Percentiles rank a stretch among this genome's conserved stretches.
phyloP scores from a whole-genome alignment of 1,140 invertebrate genomes.

The Hermetia illucens region DNA sequence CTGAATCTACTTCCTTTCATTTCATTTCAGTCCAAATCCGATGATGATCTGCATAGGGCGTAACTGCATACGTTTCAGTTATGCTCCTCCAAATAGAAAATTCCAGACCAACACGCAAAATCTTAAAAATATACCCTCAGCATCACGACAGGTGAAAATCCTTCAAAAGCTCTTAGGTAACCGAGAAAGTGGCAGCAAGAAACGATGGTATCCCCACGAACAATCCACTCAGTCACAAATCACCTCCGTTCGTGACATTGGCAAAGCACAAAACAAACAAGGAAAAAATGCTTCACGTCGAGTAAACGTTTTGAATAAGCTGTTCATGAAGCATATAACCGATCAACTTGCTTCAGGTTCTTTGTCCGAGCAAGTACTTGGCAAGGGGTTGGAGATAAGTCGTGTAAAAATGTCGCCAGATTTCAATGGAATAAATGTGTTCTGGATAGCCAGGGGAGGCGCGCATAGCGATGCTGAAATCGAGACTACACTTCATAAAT shows the following conservation, averaged over 20 bases:
- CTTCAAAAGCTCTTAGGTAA: constrained; percentile 19
- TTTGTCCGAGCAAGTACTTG: constrained; percentile 39
- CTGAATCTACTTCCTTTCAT: no score
- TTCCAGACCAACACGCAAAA: no score
- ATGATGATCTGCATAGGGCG: no score
- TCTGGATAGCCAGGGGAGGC: constrained; percentile 43
- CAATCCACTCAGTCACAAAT: not conserved
- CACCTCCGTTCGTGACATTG: constrained; percentile 7
- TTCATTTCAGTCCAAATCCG: no score
- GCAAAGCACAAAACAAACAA: constrained; percentile 13
- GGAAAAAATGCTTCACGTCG: constrained; percentile 34
- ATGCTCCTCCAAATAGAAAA: no score
- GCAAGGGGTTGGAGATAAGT: constrained; percentile 49
- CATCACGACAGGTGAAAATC: constrained; percentile 17
- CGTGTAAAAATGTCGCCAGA: constrained; percentile 46
- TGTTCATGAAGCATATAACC: constrained; percentile 66
- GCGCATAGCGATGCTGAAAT: constrained; percentile 23
- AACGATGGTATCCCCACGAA: constrained; percentile 17
- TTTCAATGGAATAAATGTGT: constrained; percentile 49
- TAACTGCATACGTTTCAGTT: no score
- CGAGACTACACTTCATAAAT: constrained; percentile 37
- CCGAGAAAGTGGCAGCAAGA: constrained; percentile 17
- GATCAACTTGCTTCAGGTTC: constrained; percentile 56
- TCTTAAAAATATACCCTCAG: no score
- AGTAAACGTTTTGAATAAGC: constrained; percentile 50